Evolutionary conservation across 1,140 invertebrate species (phyloP).

Genomic region (Drosophila lowei): DNA sequence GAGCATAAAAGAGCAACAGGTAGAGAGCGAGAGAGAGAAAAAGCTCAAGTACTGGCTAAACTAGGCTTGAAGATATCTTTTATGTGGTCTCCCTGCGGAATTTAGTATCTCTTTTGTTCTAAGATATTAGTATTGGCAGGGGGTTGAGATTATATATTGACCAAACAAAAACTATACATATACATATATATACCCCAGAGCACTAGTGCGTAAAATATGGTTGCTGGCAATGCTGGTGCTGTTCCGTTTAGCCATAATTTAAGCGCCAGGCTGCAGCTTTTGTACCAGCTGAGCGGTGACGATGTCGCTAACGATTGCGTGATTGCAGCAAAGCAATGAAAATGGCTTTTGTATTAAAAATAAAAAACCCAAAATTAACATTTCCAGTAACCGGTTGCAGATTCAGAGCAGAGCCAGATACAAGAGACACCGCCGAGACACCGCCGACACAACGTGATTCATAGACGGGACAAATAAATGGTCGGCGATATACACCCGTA

Average conservation of each 20-base stretch:
- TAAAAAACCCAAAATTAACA: conserved; percentile 69
- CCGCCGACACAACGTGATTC: conserved; percentile 53
- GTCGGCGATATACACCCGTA: too few relatives aligned
- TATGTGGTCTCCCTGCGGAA: too few relatives aligned
- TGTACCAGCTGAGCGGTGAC: conserved; percentile 58
- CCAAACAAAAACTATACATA: too few relatives aligned
- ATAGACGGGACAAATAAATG: conserved; percentile 47
- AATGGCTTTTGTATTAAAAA: conserved; percentile 44
- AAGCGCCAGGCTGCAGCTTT: conserved; percentile 23
- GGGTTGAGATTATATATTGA: too few relatives aligned
- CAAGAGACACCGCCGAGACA: conserved; percentile 9
- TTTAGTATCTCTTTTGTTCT: too few relatives aligned
- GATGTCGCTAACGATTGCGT: conserved; percentile 59
- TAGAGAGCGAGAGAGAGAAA: conserved; percentile 30
- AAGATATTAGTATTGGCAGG: too few relatives aligned
- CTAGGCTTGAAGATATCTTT: neutral
- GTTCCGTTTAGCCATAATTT: too few relatives aligned
- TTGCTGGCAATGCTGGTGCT: too few relatives aligned
- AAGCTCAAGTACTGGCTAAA: too few relatives aligned
- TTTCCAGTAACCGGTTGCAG: conserved; percentile 61
- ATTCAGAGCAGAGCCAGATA: conserved; percentile 27
- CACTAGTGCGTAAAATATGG: too few relatives aligned
- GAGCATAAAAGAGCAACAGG: conserved; percentile 48
- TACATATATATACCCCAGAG: too few relatives aligned
- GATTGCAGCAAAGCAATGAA: conserved; percentile 54